Evolutionary conservation across 2,888 invertebrate genomes (phyloP), one percentile per base, ranked within the genome.

Genomic region (Dendrolimus pini): DNA sequence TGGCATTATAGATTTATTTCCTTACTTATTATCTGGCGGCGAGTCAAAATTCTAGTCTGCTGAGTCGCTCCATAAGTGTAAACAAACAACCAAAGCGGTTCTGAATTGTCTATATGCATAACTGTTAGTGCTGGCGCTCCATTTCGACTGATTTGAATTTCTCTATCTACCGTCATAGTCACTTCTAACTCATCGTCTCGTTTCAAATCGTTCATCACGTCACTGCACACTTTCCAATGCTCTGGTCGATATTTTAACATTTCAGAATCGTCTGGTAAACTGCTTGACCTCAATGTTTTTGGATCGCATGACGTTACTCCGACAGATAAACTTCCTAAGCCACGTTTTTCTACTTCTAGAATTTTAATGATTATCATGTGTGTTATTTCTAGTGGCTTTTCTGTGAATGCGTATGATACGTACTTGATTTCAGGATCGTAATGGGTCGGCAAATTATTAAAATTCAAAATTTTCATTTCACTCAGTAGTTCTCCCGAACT

Each of bases 281-380:
- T 96, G 53, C 93, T 91, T 0, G 93, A 92, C 60, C 94, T 92
- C 18, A 99, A 80, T 1, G 92, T 92, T 0, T 93, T 92, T 0
- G 99, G 99, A 83, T 99, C 97, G 83, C 98, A 98, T 0, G 98
- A 97, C 0, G 99, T 99, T 57, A 99, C 87, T 0, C 99, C 99
- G 56, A 99, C 93, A 0, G 98, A 96, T 58, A 99, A 83, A 52
- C 97, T 96, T 2, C 99, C 98, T 41, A 96, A 94, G 83, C 96
- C 98, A 74, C 96, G 95, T 7, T 94, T 89, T 71, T 98, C 97
- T 0, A 96, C 96, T 12, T 96, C 93, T 52, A 97, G 86, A 55
- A 98, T 87, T 58, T 96, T 96, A n/a, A 97, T 94, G 6, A 97
- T 95, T 41, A 99, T 91, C 56, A 96, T 95, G 82, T 99, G 98